Percentiles rank a stretch among this genome's conserved stretches.
These are phyloP conservation scores for Erythrocercus mccallii DNA, from an alignment of 2,113 vertebrate species.

Conservation along the genomic window DNA sequence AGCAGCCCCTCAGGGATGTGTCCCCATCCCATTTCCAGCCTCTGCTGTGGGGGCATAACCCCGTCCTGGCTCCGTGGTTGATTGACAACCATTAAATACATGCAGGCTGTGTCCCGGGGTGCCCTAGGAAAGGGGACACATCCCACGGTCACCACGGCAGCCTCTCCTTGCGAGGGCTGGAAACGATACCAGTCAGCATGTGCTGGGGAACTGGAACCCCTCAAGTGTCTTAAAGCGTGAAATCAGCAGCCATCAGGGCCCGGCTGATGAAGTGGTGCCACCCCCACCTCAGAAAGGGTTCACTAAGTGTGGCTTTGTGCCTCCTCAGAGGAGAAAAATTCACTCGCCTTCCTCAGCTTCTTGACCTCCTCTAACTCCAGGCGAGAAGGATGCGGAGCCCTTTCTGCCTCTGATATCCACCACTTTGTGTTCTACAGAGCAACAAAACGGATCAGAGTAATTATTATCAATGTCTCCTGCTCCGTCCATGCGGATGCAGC, in stretches of 20 bases:
- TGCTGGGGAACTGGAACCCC: not conserved
- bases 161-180: not conserved
- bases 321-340: not conserved
- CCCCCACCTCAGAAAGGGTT: not conserved
- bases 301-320: not conserved
- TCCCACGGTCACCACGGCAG: accelerated
- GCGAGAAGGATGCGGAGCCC: not conserved
- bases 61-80: accelerated
- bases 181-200: not conserved
- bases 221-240: not conserved
- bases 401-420: not conserved
- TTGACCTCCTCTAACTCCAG: not conserved
- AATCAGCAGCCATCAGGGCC: not conserved
- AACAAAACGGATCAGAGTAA: not conserved
- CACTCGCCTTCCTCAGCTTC: not conserved
- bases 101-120: accelerated
- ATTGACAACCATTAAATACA: not conserved
- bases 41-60: not conserved
- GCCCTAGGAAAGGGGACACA: not conserved
- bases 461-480: not conserved
- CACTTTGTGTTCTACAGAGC: not conserved
- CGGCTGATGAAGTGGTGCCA: accelerated
- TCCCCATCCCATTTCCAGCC: not conserved
- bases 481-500: not conserved
- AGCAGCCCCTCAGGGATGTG: not conserved